Conservation (phyloP, 2,113 vertebrate genomes). For the Apodemus sylvaticus region DNA sequence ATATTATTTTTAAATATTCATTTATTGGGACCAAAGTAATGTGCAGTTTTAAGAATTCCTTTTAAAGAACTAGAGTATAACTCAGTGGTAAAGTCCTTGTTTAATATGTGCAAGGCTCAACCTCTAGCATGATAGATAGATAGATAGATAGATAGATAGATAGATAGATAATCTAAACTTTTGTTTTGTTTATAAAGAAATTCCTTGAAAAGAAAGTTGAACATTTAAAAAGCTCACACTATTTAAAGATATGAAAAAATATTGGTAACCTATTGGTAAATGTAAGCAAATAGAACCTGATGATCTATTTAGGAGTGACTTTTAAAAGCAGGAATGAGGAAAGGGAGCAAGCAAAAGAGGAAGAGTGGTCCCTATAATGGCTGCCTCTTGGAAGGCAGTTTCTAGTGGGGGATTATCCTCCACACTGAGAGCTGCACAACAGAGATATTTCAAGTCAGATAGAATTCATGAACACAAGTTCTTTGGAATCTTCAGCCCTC, state of each 20-base stretch:
- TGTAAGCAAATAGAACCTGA: not conserved
- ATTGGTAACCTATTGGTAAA: not conserved
- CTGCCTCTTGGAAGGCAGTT: not conserved
- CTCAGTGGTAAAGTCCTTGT: not conserved
- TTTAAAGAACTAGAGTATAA: not conserved
- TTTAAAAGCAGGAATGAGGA: not conserved
- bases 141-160: not conserved
- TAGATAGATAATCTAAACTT: not conserved
- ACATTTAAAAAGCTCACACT: slow-evolving; percentile 7
- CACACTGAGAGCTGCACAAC: not conserved
- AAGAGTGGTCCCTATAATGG: not conserved
- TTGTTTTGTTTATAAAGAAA: slow-evolving; percentile 40
- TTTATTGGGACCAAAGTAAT: not conserved
- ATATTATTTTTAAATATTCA: slow-evolving; percentile 22
- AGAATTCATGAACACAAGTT: not conserved
- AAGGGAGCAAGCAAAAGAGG: not conserved
- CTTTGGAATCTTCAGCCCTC: slow-evolving; percentile 16
- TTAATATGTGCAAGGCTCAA: not conserved
- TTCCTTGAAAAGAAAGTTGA: slow-evolving; percentile 6
- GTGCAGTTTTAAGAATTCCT: slow-evolving; percentile 25
- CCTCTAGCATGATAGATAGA: not conserved
- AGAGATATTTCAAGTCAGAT: not conserved
- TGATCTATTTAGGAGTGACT: slow-evolving; percentile 16
- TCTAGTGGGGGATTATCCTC: not conserved
- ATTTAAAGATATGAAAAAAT: not conserved